These are phyloP conservation scores for Hylaeus volcanicus DNA, from an alignment of 1,140 invertebrate genomes.

Conservation along the genomic window DNA sequence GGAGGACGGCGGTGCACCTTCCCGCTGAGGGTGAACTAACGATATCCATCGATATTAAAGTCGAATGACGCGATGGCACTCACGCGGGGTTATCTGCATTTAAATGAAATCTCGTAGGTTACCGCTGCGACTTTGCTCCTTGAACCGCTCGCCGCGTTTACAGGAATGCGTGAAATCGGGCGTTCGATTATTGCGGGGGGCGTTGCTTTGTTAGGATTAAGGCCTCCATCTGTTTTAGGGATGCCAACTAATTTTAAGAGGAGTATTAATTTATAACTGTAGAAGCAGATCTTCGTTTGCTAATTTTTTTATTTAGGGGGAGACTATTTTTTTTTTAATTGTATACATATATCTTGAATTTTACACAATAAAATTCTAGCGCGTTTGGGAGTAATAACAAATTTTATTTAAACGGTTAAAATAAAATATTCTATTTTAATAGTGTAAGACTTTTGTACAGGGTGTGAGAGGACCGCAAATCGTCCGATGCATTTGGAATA, in stretches of 20 bases:
- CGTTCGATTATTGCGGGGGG: neutral
- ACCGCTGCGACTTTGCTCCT: neutral
- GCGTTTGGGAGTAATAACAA: no score
- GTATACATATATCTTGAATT: no score
- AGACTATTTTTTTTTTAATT: no score
- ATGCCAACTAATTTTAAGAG: no score
- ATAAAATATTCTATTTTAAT: neutral
- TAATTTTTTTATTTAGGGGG: no score
- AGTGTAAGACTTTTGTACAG: slow-evolving; percentile 2
- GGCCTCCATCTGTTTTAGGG: no score
- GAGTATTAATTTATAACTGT: no score
- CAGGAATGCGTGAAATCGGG: slow-evolving; percentile 27
- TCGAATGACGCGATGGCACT: slow-evolving; percentile 54
- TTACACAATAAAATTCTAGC: no score
- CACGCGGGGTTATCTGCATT: slow-evolving; percentile 66
- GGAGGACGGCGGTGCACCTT: neutral
- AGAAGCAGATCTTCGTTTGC: no score
- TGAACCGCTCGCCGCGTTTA: slow-evolving; percentile 43
- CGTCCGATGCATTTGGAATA: slow-evolving; percentile 53
- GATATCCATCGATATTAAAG: slow-evolving; percentile 71
- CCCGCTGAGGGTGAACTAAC: slow-evolving; percentile 53
- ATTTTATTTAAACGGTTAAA: no score
- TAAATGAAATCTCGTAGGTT: slow-evolving; percentile 66
- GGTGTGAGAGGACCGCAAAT: slow-evolving; percentile 22
- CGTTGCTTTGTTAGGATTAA: neutral